Evolutionary conservation across 2,797 vertebrate species (phyloP), one percentile per base, ranked within the genome.

Genomic region (Capromys pilorides): DNA sequence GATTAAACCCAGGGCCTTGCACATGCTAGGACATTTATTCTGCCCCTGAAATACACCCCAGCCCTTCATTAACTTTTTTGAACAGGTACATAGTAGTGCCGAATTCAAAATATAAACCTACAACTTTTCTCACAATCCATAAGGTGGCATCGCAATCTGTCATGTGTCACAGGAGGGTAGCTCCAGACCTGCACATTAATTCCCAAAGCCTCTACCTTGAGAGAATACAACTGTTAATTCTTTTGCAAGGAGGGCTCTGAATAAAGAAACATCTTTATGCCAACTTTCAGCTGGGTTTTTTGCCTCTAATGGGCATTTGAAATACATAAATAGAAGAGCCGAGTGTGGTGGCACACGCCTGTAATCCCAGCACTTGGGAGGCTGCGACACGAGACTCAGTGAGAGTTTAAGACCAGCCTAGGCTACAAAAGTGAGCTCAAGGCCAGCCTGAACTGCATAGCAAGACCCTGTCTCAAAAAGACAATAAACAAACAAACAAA

Each of bases 121-220:
- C 26, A 79, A 39, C 57, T 69, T 91, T 88, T 95, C 49, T 54
- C 59, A 86, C 61, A 21, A 75, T 21, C 87, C 86, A 3, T 51
- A 89, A 36, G 67, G 61, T n/a, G 26, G 22, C 75, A 39, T 90
- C 71, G n/a, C n/a, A 49, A 92, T 88, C 78, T 54, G 33, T 86
- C 71, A 64, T 28, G 11, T 28, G 31, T 79, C 80, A 39, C 49
- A n/a, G 61, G 62, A 90, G 78, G 90, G 39, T 54, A 66, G 54
- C 73, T 86, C 57, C 61, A n/a, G 57, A 36, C 2, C 2, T 49
- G 28, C 45, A 66, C 18, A 14, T 92, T 90, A 39, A 91, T 87
- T 88, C 45, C 39, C 85, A 71, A 95, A 96, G 89, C 64, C 69
- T 96, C 62, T 88, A 12, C 75, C 81, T 93, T 36, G 0, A 90